Base-by-base conservation (phyloP, 92 coral and sea anemone genomes). In the Scolanthus callimorphus region DNA sequence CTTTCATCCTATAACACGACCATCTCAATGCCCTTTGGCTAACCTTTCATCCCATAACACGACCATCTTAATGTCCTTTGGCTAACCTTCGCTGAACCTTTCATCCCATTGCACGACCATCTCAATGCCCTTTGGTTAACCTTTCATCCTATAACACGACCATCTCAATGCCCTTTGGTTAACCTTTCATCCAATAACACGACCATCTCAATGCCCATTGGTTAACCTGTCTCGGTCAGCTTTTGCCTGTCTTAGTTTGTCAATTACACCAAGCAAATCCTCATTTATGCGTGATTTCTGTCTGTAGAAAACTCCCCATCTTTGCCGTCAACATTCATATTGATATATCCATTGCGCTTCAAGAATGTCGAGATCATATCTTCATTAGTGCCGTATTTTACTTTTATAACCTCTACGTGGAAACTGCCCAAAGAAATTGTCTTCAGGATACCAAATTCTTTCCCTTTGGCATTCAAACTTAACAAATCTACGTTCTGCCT, bases 161-260 rank as follows among this genome's bases (percentile, higher is more conserved):
- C n/a, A n/a, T n/a, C n/a, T n/a, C n/a, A n/a, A n/a, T n/a, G n/a
- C n/a, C n/a, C n/a, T n/a, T n/a, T n/a, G n/a, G n/a, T n/a, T n/a
- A n/a, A n/a, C n/a, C n/a, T n/a, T n/a, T n/a, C n/a, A n/a, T n/a
- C n/a, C n/a, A n/a, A n/a, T n/a, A n/a, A n/a, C n/a, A n/a, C n/a
- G n/a, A n/a, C n/a, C n/a, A n/a, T n/a, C n/a, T n/a, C n/a, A n/a
- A 34, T 15, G 41, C 41, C 6, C 41, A 6, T 34, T 6, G 41
- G 41, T 15, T 34, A 34, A 6, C 15, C 6, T 34, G 9, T 46
- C 31, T 47, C 57, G 28, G 25, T 64, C 25, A 25, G 37, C 31
- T 45, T 67, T 67, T 3, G 60, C 74, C 44, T 67, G 61, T 23
- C 60, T 58, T 11, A 67, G 74, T 28, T 47, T 28, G n/a, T 67